Base-by-base conservation (phyloP, 2,797 vertebrate genomes). In the Leucoraja ocellata region DNA sequence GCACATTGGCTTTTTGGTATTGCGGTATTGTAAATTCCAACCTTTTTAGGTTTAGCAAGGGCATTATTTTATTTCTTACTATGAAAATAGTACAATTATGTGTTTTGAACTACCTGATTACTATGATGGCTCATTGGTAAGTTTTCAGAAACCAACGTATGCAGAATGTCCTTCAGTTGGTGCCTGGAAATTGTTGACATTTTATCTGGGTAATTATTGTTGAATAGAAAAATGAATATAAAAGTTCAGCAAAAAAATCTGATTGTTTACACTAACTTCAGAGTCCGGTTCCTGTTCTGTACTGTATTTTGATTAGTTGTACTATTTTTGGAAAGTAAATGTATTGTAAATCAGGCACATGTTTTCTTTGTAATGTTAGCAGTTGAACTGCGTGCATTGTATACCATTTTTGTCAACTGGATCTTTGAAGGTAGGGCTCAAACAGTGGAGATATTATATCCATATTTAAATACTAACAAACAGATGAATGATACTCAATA, bases 401-500 rank as follows among this genome's bases (percentile, higher is more conserved):
- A 54, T 93, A 92, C 93, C 2, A 61, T 81, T 92, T 88, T 74
- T 76, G 39, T 71, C 90, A 92, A 92, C 90, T 92, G 54, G 93
- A 46, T 73, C 93, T 88, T 94, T 79, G 94, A 94, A 92, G 93
- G 93, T 95, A 93, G 71, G 94, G 95, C 95, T 94, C 93, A 94
- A 94, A 94, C 92, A 93, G 90, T 92, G 18, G 10, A 92, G 39
- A 71, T 7, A 11, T 28, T 71, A 21, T 71, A 92, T 74, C 68
- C 39, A 76, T 54, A n/a, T 92, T 54, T 73, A 91, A 73, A 91
- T 74, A 74, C 90, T 54, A 46, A 84, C 46, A 18, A 83, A 39
- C 78, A 80, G 78, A 61, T 84, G 58, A 86, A 86, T 86, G 83
- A 61, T 86, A 86, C 25, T 63, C 54, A 86, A 73, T 39, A 76